Base-by-base conservation (phyloP, 2,888 invertebrate genomes). In the Furcula furcula region DNA sequence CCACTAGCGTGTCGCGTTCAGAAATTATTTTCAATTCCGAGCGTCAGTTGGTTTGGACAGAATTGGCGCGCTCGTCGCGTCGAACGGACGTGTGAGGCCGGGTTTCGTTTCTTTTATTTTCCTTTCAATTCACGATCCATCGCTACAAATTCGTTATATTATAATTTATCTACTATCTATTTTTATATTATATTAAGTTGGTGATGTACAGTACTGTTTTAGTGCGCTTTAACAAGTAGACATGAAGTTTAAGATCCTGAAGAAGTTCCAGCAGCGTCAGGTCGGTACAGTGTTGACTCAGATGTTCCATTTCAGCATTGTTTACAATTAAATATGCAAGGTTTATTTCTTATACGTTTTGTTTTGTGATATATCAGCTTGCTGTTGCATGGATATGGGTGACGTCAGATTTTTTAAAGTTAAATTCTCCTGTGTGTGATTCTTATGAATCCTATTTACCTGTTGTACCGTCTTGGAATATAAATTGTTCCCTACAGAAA, bases 201-300 rank as follows among this genome's bases (percentile, higher is more conserved):
- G 68, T 69, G 61, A 65, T 71, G 65, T 57, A 60, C 37, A 41
- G 14, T 41, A 36, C 45, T 64, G 57, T 52, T 45, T 11, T 48
- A 42, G 58, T 57, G 58, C 42, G 29, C 32, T 37, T n/a, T 11
- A 42, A 36, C 31, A 1, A 31, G 7, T 19, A 25, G 34, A 48
- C 37, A 85, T 87, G 87, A 86, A 86, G 70, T 87, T 87, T 53
- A 87, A 79, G 61, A 61, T 87, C 53, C 82, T 87, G 58, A 87
- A 84, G 76, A 85, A 84, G 51, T 65, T 63, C 38, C 64, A 67
- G 40, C 82, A 71, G 40, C 82, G 71, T 39, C 75, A 79, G 83
- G 85, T 86, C 55, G 54, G 76, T 55, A 43, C 40, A 31, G 31
- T 62, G 52, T 73, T 66, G 48, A 50, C 36, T 56, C 61, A 59